Base-by-base conservation (phyloP, 2,797 vertebrate genomes). In the Philypnodon macrostomus region DNA sequence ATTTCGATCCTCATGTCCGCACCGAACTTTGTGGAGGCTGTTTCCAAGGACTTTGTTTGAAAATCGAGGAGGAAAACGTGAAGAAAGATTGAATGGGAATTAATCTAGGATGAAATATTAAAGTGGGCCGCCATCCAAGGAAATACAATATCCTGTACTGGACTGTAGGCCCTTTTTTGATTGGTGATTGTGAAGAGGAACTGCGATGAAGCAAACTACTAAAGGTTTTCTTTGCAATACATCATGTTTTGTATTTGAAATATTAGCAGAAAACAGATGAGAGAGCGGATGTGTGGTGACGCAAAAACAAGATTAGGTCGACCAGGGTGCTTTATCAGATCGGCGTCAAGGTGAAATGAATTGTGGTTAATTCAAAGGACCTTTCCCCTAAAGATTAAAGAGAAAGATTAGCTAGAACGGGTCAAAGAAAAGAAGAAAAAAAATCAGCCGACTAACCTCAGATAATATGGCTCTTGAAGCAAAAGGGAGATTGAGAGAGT, bases 1-100 rank as follows among this genome's bases (percentile, higher is more conserved):
- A 92, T 92, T 63, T 90, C 90, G 9, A 93, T 93, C 63, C 91
- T 93, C 41, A 92, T 93, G 91, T 89, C 92, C 0, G 92, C 92
- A 1, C 92, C 92, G 13, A 93, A 92, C 77, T 93, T 92, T 51
- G 90, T 85, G 12, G 90, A 91, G 4, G 92, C 92, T 3, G 70
- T 92, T 49, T 91, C 92, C 4, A 92, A 92, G 67, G 91, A 92
- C 70, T 92, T 91, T 48, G 61, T 92, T 54, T 90, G 85, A 92
- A 13, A 40, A 13, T 17, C 36, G 17, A 40, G 35, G 44, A 55
- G 58, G 41, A n/a, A n/a, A n/a, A n/a, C 6, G 32, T 16, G 54
- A 67, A 53, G 49, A 37, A 64, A 17, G 18, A 14, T 51, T 42
- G 48, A 63, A 31, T 48, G 42, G 46, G 56, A 81, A 71, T 44